Conservation (phyloP, 2,113 vertebrate species). For the Motacilla alba region DNA sequence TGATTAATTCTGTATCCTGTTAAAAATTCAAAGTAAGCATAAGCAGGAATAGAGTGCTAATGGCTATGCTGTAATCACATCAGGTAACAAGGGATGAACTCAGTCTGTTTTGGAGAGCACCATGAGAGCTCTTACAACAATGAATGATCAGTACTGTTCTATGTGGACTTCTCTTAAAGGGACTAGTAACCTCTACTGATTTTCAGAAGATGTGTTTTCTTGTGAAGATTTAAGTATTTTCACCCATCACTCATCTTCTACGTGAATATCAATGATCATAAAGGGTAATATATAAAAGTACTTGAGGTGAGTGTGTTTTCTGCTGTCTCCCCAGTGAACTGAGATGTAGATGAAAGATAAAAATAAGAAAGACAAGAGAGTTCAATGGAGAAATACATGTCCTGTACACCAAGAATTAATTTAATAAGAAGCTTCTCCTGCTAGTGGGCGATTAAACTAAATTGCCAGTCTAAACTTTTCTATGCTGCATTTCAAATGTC, state of each 20-base stretch:
- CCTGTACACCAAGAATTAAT: constrained; percentile 59
- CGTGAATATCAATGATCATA: neutral
- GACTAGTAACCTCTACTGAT: neutral
- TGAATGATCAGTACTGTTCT: neutral
- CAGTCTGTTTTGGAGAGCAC: neutral
- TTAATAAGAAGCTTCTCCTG: constrained; percentile 68
- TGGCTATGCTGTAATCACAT: neutral
- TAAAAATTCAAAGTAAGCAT: neutral
- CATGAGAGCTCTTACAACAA: neutral
- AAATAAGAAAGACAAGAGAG: neutral
- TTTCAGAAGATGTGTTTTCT: neutral
- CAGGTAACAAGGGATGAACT: neutral
- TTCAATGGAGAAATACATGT: constrained; percentile 40
- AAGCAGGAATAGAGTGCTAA: neutral
- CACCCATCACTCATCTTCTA: neutral
- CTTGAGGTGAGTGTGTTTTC: neutral
- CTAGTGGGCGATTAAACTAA: constrained; percentile 72
- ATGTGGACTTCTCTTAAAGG: neutral
- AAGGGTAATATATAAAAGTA: neutral
- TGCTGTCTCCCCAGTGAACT: neutral
- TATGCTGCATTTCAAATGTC: constrained; percentile 77
- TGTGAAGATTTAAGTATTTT: neutral
- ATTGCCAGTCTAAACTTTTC: constrained; percentile 78
- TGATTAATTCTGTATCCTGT: neutral
- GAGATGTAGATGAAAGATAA: neutral